These are phyloP conservation scores for Xestoiulus laeticollis DNA, from an alignment of 2,888 invertebrate species.

Conservation along the genomic window DNA sequence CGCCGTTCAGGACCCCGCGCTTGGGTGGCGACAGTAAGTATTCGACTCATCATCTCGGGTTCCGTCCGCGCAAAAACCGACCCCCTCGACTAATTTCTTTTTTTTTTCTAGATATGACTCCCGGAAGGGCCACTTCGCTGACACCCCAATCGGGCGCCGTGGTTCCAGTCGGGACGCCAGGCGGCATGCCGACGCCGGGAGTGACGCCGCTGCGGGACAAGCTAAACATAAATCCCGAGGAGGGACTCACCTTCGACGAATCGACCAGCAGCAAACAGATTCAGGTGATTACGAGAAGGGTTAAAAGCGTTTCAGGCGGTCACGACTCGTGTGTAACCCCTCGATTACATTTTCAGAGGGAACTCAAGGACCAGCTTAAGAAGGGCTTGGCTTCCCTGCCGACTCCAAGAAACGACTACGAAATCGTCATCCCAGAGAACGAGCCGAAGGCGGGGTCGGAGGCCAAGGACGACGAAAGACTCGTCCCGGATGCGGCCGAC, in stretches of 20 bases:
- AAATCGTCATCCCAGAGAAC: conserved; percentile 92
- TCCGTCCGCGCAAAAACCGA: too few relatives aligned
- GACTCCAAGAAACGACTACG: conserved; percentile 94
- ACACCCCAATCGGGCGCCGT: conserved; percentile 48
- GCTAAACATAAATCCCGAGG: conserved; percentile 92
- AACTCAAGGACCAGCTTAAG: conserved; percentile 77
- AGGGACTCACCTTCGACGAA: conserved; percentile 69
- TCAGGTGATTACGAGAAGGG: conserved; percentile 57
- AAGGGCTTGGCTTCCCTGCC: conserved; percentile 84
- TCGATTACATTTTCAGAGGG: conserved; percentile 24
- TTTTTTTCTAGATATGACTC: conserved; percentile 52
- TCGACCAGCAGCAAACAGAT: conserved; percentile 58
- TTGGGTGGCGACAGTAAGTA: neutral
- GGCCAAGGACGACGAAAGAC: conserved; percentile 66
- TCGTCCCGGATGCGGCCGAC: conserved; percentile 79
- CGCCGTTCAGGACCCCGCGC: conserved; percentile 75
- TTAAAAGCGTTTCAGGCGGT: neutral
- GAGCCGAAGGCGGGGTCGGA: conserved; percentile 68
- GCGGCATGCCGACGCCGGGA: conserved; percentile 60
- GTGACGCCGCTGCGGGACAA: conserved; percentile 89
- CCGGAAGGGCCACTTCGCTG: conserved; percentile 49
- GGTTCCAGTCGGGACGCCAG: neutral
- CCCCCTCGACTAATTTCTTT: conserved; percentile 48
- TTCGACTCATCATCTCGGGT: too few relatives aligned
- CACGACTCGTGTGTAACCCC: neutral